Evolutionary conservation across 2,113 vertebrate genomes (phyloP).

Genomic region (Catagonus wagneri): DNA sequence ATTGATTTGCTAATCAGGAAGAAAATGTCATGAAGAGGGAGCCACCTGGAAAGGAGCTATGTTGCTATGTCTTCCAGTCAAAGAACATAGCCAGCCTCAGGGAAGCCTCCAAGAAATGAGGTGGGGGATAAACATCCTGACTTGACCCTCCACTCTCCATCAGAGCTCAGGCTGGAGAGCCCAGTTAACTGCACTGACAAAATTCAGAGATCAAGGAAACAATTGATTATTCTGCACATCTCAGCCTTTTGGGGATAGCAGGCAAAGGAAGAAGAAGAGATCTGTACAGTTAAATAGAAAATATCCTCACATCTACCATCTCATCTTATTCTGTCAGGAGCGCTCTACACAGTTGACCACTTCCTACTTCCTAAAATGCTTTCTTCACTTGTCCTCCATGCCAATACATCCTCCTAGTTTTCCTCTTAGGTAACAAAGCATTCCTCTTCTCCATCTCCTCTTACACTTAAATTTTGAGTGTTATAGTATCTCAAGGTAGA

Average conservation of each 20-base stretch:
- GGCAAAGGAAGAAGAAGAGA: neutral
- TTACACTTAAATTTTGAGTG: neutral
- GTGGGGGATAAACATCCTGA: neutral
- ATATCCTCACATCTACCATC: neutral
- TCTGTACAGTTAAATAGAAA: neutral
- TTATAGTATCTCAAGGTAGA: neutral
- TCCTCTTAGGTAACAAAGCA: neutral
- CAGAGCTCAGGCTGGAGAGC: neutral
- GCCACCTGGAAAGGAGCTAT: neutral
- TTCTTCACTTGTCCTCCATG: neutral
- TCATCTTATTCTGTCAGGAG: no score
- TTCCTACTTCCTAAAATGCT: neutral
- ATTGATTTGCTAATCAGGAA: neutral
- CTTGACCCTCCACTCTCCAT: neutral
- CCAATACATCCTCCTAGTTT: rapidly evolving
- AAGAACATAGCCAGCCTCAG: neutral
- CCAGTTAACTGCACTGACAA: neutral
- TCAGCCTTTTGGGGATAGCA: neutral
- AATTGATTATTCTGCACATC: neutral
- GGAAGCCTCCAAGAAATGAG: neutral
- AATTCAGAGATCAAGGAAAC: neutral
- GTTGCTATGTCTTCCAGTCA: neutral
- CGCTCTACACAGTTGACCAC: neutral
- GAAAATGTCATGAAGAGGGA: neutral
- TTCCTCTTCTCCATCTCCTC: neutral